These are phyloP conservation scores for Acrobasis consociella DNA, from an alignment of 2,888 invertebrate genomes.

Conservation along the genomic window DNA sequence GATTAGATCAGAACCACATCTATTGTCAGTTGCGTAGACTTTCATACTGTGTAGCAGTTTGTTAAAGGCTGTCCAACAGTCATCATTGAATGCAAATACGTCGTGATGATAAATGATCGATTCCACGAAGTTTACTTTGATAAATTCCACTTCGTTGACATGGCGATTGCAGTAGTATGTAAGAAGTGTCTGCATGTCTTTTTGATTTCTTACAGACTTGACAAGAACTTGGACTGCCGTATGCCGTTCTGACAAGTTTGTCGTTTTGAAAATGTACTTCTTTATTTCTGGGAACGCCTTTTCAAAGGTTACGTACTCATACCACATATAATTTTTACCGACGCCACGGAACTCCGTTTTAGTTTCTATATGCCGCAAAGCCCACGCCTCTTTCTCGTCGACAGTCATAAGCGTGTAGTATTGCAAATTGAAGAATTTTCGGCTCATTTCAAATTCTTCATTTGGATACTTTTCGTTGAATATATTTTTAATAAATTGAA, in stretches of 20 bases:
- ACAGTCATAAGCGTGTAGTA: constrained; percentile 48
- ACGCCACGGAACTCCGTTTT: constrained; percentile 45
- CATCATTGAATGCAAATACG: constrained; percentile 48
- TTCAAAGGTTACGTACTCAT: constrained; percentile 52
- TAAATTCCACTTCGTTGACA: constrained; percentile 46
- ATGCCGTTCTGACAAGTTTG: constrained; percentile 40
- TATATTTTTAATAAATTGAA: constrained; percentile 46
- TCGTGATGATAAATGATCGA: constrained; percentile 42
- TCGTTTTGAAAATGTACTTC: constrained; percentile 42
- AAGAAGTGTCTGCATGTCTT: constrained; percentile 47
- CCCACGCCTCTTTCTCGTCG: constrained; percentile 53
- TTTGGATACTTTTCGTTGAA: constrained; percentile 47
- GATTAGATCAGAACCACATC: constrained; percentile 26
- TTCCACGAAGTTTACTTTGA: constrained; percentile 48
- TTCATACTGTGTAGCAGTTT: constrained; percentile 52
- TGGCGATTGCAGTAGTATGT: constrained; percentile 57
- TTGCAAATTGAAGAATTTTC: constrained; percentile 41
- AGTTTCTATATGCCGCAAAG: constrained; percentile 48
- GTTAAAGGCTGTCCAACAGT: constrained; percentile 54
- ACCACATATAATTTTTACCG: constrained; percentile 52
- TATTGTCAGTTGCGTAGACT: constrained; percentile 40
- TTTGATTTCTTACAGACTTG: constrained; percentile 44
- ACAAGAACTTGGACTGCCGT: constrained; percentile 46
- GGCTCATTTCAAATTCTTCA: constrained; percentile 47
- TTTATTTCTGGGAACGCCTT: constrained; percentile 50